Evolutionary conservation across 2,888 invertebrate genomes (phyloP), one percentile per base, ranked within the genome.

Genomic region (Platerodrilus igneus): DNA sequence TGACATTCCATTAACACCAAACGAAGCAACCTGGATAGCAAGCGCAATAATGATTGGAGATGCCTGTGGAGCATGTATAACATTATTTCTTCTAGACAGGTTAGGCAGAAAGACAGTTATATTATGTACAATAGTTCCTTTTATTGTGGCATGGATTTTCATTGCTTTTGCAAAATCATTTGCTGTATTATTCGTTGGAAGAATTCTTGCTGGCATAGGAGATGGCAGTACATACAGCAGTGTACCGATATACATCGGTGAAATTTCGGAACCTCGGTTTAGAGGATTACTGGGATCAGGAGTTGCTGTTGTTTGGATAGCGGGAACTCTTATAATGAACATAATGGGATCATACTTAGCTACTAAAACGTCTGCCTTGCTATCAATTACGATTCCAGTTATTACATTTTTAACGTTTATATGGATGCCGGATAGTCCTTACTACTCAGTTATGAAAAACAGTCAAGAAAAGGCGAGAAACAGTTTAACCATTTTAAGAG

Each of bases 31-130:
- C 54, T 77, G 77, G 77, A 72, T 79, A 60, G 77, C 77, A 2
- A 79, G 81, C 29, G 74, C 81, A 57, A 78, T 78, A 64, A 73
- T 80, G 47, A 66, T 81, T 27, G 81, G 80, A 49, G 78, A 78
- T 1, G 74, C 79, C 14, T 62, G 78, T 25, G 81, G 81, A 20
- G 77, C 78, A 6, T 59, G 79, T 4, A 68, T 77, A 9, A 75
- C 79, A 9, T 81, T 79, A 17, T 72, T 77, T 56, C 64, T 78
- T 41, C 77, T 81, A 32, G 80, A 83, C 59, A 68, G 71, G 46
- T 71, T 79, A 44, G 83, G 83, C 10, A 72, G 83, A 9, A 82
- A 82, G 58, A 72, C 70, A 7, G 76, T 78, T 13, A 68, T 82
- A 2, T 67, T 81, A n/a, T 60, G 76, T 19, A 74, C 79, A 7